Base-by-base conservation (phyloP, 2,888 invertebrate genomes). In the Ceraclea dissimilis region DNA sequence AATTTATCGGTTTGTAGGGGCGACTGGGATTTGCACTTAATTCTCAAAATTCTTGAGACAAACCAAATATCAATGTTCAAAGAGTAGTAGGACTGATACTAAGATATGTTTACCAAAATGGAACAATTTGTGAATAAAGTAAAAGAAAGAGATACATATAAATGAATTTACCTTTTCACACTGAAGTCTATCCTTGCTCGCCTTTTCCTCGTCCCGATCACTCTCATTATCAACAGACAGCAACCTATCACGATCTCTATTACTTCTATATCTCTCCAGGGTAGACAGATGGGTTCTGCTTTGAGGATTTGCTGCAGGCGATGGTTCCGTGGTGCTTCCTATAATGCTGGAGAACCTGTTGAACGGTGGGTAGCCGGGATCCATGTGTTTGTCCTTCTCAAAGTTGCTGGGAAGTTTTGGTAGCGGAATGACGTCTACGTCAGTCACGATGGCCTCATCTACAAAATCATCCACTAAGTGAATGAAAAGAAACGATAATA, bases 141-240 rank as follows among this genome's bases (percentile, higher is more conserved):
- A n/a, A n/a, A n/a, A n/a, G n/a, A n/a, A n/a, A n/a, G n/a, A n/a
- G n/a, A n/a, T n/a, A n/a, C n/a, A 26, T 26, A 26, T 6, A 26
- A 26, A 6, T 6, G 26, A 6, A 26, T 26, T 59, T 59, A 76
- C 78, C 73, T 71, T 74, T 64, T 83, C 83, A 22, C 79, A 79
- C 64, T 79, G 79, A 58, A 80, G 79, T 61, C 79, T 74, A 75
- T 90, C 83, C 75, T 86, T 75, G 70, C 85, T 81, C 67, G 85
- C 81, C 75, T 89, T 79, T 75, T 84, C 83, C 73, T 90, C 82
- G 70, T 75, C 69, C 58, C 67, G 70, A 52, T 67, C 76, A 75
- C 17, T 47, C n/a, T 13, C 47, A 18, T 19, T 33, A 16, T 49
- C 48, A 19, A 17, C 17, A 2, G 51, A 46, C 1, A 48, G 39